Conservation (phyloP, 2,888 invertebrate genomes). For the Tolmerus cingulatus region DNA sequence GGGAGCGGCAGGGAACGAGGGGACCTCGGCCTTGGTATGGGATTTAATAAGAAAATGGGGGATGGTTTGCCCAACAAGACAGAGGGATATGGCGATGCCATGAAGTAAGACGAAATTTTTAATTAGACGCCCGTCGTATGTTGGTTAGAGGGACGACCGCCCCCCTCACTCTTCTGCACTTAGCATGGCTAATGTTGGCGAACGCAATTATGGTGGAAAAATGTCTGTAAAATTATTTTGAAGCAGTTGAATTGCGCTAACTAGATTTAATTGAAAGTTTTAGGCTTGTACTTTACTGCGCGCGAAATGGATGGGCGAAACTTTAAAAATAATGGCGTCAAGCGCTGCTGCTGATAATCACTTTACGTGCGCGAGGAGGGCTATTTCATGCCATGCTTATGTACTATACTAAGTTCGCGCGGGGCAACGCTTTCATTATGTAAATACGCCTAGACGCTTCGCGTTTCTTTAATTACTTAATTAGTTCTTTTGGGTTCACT, state of each 20-base stretch:
- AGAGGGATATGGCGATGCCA: conserved; percentile 20
- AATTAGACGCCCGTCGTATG: conserved; percentile 40
- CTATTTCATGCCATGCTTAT: not conserved
- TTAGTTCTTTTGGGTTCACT: not conserved
- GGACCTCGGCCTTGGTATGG: not conserved
- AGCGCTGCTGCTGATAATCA: not conserved
- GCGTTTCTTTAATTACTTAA: not conserved
- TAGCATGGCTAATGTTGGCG: conserved; percentile 36
- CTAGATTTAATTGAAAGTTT: conserved; percentile 27
- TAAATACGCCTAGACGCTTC: not conserved
- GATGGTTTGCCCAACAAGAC: conserved; percentile 6
- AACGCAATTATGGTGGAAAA: conserved; percentile 40
- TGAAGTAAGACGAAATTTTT: conserved; percentile 39
- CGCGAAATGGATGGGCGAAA: not conserved
- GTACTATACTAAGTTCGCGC: not conserved
- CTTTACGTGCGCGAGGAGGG: not conserved
- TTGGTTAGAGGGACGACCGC: conserved; percentile 35
- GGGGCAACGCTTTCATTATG: not conserved
- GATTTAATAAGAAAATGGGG: conserved; percentile 40
- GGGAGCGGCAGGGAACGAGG: not conserved
- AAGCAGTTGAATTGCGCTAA: conserved; percentile 33
- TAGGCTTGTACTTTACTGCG: not conserved
- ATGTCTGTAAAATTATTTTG: conserved; percentile 34
- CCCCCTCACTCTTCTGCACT: not conserved
- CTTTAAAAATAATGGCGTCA: conserved; percentile 7